Evolutionary conservation across 2,113 vertebrate genomes (phyloP), one percentile per base, ranked within the genome.

Genomic region (Syrrhaptes paradoxus): DNA sequence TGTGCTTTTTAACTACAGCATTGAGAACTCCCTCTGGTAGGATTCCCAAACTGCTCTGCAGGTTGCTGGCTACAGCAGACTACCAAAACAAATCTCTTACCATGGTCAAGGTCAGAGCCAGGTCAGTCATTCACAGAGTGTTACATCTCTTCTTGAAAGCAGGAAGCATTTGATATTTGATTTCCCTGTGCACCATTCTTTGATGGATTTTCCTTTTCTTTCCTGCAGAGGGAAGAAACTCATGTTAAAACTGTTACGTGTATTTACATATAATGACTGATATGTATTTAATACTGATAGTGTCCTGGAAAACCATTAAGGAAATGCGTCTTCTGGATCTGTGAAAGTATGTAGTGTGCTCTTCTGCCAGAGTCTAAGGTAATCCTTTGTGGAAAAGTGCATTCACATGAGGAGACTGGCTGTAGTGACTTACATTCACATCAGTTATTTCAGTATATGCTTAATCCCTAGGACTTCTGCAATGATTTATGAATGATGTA

Each of bases 31-130:
- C 98, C 94, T 98, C 97, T 98, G 97, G 96, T 98, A 97, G 97
- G 98, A 98, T 98, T 98, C 98, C 98, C 98, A 98, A 97, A 92
- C 97, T 97, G 98, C 99, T 98, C 98, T 96, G 98, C 98, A 98
- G 98, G 99, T 98, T 98, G 97, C 98, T 98, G 96, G 96, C 97
- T 98, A 94, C 88, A 98, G 98, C 97, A 97, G 98, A 98, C 98
- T 98, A 98, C 95, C 97, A 98, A 98, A 99, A 99, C 98, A 99
- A 98, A 98, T 98, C 98, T 98, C 98, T 98, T 98, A 98, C 97
- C 97, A 93, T 96, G 96, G 96, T 97, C 96, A 97, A 98, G 99
- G 98, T 98, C 98, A 98, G 87, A 85, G 85, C 34, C 80, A 95
- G 98, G 98, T 98, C 98, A 98, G 96, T 97, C 97, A 97, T 96